Base-by-base conservation (phyloP, 1,140 invertebrate species). In the Pseudomyrmex dendroicus region DNA sequence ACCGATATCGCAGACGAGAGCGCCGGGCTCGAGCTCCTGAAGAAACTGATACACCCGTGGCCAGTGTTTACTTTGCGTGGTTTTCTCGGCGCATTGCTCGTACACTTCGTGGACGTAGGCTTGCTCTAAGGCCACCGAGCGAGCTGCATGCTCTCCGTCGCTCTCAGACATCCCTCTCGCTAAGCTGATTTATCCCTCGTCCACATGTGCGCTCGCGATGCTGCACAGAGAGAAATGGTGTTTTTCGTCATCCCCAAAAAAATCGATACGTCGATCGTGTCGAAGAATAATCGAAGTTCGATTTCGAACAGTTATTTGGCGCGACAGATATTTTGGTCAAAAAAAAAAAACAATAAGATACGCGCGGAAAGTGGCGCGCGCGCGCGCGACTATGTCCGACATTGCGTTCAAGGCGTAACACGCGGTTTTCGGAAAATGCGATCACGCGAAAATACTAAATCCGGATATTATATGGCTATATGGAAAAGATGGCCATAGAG, bases 91-190 rank as follows among this genome's bases (percentile, higher is more conserved):
- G 84, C 97, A 97, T 93, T 98, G 97, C 91, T 98, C 97, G 95
- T 99, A 99, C 72, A 99, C 98, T 91, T 98, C 98, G 94, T 99
- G 98, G 20, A 99, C 98, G 94, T 99, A 99, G 73, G 98, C 97
- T 94, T 98, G 97, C 95, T 99, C 98, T 90, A 99, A 95, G 89
- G 98, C 98, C 87, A 98, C 96, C 86, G 96, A 97, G 89, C 97
- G 94, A 67, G 96, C 96, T 91, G 96, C 95, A 85, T 96, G 94
- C 91, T 97, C 96, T 87, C 95, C 94, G 86, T 94, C 94, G 91
- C 93, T 93, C 89, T 94, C 93, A 87, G 93, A 93, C 94, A 94
- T 94, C 86, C 91, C 93, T 93, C 89, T 91, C 90, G 89, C 80
- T 92, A 83, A 90, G 77, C 77, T 86, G 59, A 84, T 67, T 73